phyloP scores from a whole-genome alignment of 2,797 vertebrate genomes.

The Enoplosus armatus region DNA sequence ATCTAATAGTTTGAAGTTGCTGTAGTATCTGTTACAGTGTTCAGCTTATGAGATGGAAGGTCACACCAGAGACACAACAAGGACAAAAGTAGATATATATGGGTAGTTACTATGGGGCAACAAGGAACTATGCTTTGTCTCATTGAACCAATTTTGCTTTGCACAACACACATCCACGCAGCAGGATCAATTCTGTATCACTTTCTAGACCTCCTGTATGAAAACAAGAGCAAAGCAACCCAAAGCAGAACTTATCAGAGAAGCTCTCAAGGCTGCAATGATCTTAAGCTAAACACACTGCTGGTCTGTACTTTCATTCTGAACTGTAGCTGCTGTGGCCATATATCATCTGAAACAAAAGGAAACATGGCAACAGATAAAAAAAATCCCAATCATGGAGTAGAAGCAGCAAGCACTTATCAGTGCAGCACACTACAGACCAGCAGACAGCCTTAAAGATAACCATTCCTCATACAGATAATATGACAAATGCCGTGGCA shows the following conservation, averaged over 20 bases:
- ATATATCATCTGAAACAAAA: constrained; percentile 14
- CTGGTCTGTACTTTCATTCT: not conserved
- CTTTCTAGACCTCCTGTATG: not conserved
- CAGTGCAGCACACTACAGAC: constrained; percentile 13
- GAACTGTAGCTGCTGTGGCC: not conserved
- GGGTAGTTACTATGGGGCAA: not conserved
- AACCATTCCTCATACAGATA: constrained; percentile 33
- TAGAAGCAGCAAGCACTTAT: constrained; percentile 20
- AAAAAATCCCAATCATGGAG: not conserved
- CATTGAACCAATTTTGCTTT: constrained; percentile 7
- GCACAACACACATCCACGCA: not conserved
- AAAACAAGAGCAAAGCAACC: constrained; percentile 49
- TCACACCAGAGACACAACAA: constrained; percentile 56
- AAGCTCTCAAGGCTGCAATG: constrained; percentile 45
- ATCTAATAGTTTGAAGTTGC: not conserved
- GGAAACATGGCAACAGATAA: constrained; percentile 32
- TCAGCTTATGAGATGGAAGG: constrained; percentile 36
- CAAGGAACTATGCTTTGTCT: constrained; percentile 50
- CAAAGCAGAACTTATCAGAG: constrained; percentile 42
- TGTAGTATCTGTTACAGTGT: constrained; percentile 43
- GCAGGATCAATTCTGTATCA: constrained; percentile 17
- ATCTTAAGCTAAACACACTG: not conserved
- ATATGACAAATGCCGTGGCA: constrained; percentile 8
- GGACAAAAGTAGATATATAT: constrained; percentile 29
- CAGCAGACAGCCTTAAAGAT: constrained; percentile 12